phyloP scores from a whole-genome alignment of 2,888 invertebrate species.

The Eupithecia subfuscata region DNA sequence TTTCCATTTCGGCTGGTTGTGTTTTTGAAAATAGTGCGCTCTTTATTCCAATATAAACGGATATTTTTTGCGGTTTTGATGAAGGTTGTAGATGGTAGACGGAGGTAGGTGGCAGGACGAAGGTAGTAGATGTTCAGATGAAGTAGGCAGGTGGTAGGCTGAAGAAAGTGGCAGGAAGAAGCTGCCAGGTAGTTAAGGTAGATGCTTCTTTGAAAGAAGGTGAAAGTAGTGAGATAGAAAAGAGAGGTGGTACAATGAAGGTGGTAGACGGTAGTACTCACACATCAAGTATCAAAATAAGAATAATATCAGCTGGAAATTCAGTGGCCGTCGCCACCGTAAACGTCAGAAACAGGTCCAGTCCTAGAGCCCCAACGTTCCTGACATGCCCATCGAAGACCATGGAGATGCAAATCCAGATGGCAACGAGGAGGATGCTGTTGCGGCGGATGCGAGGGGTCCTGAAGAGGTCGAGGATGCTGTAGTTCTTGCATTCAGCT shows the following conservation, averaged over 20 bases:
- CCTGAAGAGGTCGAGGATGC: conserved; percentile 90
- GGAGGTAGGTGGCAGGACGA: too few species aligned
- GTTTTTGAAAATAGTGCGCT: too few species aligned
- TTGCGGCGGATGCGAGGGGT: conserved; percentile 90
- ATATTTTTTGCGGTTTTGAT: too few species aligned
- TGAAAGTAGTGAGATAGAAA: too few species aligned
- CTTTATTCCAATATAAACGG: too few species aligned
- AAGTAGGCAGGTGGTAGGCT: too few species aligned
- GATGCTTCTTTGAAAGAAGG: neutral
- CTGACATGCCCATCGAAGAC: conserved; percentile 95
- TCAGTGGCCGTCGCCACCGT: conserved; percentile 93
- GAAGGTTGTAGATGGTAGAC: too few species aligned
- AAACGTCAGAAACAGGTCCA: conserved; percentile 92
- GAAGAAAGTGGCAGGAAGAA: too few species aligned
- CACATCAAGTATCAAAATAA: conserved; percentile 88
- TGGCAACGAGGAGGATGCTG: conserved; percentile 88
- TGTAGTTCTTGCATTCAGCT: conserved; percentile 88
- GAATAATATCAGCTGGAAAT: conserved; percentile 91
- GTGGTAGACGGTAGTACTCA: conserved; percentile 50
- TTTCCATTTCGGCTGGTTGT: too few species aligned
- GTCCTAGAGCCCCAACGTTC: conserved; percentile 91
- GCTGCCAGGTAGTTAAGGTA: too few species aligned
- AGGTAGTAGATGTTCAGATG: too few species aligned
- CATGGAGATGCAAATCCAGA: conserved; percentile 94
- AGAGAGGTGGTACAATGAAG: neutral